These are phyloP conservation scores for Aphodius granarius DNA, from an alignment of 2,888 invertebrate genomes.

Conservation along the genomic window DNA sequence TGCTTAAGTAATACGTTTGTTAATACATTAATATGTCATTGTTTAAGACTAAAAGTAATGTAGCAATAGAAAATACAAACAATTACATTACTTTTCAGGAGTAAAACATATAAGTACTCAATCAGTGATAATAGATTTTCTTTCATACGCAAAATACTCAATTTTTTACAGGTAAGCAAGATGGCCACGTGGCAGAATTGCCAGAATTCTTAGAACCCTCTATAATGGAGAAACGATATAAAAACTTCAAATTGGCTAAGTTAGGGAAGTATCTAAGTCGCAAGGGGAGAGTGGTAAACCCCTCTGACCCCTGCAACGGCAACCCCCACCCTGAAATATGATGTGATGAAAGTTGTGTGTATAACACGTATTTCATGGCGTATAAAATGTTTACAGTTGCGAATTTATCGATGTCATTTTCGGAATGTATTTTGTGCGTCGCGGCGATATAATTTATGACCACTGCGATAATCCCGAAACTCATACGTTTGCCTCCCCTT, in stretches of 20 bases:
- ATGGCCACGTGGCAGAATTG: too few relatives aligned
- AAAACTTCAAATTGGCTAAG: neutral
- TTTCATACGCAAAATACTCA: too few relatives aligned
- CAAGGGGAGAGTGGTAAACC: neutral
- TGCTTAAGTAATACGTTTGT: too few relatives aligned
- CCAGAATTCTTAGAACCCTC: too few relatives aligned
- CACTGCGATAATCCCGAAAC: slow-evolving; percentile 19
- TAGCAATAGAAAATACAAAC: too few relatives aligned
- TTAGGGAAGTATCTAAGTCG: neutral
- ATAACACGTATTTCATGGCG: slow-evolving; percentile 25
- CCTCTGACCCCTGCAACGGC: neutral
- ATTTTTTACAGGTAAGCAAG: too few relatives aligned
- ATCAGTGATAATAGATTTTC: too few relatives aligned
- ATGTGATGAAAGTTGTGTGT: slow-evolving; percentile 24
- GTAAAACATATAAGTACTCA: too few relatives aligned
- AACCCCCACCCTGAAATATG: slow-evolving; percentile 19
- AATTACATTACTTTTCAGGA: too few relatives aligned
- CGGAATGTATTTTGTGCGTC: slow-evolving; percentile 18
- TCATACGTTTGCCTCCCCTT: neutral
- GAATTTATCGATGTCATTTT: slow-evolving; percentile 27
- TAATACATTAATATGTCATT: too few relatives aligned
- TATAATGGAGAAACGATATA: neutral
- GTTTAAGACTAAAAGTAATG: too few relatives aligned
- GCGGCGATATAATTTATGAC: slow-evolving; percentile 23
- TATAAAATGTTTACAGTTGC: slow-evolving; percentile 28